Evolutionary conservation across 2,888 invertebrate genomes (phyloP).

Genomic region (Aproaerema taeniolella): DNA sequence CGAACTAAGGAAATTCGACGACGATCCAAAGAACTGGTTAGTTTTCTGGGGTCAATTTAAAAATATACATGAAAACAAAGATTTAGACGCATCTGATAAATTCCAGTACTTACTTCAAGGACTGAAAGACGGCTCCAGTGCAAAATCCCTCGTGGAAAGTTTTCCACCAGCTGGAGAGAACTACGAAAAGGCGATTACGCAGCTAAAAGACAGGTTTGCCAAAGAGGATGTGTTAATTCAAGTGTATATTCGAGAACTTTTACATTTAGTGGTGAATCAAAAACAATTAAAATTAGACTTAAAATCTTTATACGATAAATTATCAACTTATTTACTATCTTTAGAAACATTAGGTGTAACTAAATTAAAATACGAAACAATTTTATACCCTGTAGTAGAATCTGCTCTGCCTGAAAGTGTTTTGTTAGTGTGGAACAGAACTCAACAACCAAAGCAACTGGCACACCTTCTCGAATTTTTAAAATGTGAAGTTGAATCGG

Average conservation of each 20-base stretch:
- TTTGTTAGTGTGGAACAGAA: not conserved
- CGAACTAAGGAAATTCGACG: not conserved
- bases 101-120: slow-evolving; percentile 3
- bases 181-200: not conserved
- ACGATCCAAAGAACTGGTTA: not conserved
- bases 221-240: slow-evolving; percentile 6
- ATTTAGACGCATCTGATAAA: slow-evolving; percentile 3
- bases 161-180: slow-evolving; percentile 3
- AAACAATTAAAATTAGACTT: not conserved
- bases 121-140: not conserved
- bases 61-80: no score
- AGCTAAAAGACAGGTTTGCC: slow-evolving; percentile 7
- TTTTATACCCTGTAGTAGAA: not conserved
- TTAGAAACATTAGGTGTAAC: not conserved
- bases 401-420: not conserved
- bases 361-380: not conserved
- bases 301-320: no score
- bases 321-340: not conserved
- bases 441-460: not conserved
- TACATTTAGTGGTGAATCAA: no score
- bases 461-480: not conserved
- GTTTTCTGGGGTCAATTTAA: not conserved
- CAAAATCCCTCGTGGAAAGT: slow-evolving; percentile 7
- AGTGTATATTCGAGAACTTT: slow-evolving; percentile 8
- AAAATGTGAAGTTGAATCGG: no score